Evolutionary conservation across 23 tunicate species (phyloP).

Genomic region (Phallusia fumigata): DNA sequence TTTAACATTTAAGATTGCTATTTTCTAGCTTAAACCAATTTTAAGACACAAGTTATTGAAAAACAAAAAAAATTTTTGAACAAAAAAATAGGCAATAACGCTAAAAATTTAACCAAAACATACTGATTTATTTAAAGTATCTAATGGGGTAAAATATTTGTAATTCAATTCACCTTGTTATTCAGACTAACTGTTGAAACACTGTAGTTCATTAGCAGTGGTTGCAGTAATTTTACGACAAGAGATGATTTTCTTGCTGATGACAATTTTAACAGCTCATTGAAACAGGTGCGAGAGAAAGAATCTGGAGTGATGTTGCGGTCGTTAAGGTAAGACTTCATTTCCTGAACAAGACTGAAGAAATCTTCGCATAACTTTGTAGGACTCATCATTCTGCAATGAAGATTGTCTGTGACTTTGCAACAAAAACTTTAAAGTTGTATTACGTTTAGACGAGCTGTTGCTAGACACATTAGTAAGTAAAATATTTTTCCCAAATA

Average conservation of each 20-base stretch:
- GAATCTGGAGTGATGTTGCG: slow-evolving; percentile 57
- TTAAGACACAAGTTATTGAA: too few relatives aligned
- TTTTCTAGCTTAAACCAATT: too few relatives aligned
- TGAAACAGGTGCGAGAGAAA: slow-evolving; percentile 73
- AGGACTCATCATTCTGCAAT: slow-evolving; percentile 7
- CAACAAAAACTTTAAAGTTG: too few relatives aligned
- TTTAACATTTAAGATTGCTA: too few relatives aligned
- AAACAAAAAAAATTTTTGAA: too few relatives aligned
- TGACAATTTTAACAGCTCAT: slow-evolving; percentile 62
- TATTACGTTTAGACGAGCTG: too few relatives aligned
- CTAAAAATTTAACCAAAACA: too few relatives aligned
- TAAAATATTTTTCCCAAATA: too few relatives aligned
- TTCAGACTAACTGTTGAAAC: slow-evolving; percentile 71
- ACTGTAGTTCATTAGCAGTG: slow-evolving; percentile 70
- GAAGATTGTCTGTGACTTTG: too few relatives aligned
- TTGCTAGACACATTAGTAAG: too few relatives aligned
- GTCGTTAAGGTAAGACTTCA: slow-evolving; percentile 24
- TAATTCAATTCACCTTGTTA: slow-evolving; percentile 37
- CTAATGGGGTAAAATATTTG: not conserved
- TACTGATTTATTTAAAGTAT: too few relatives aligned
- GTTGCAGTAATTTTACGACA: slow-evolving; percentile 73
- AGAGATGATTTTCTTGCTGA: slow-evolving; percentile 59
- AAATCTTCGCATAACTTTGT: slow-evolving; percentile 41
- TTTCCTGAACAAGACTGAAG: slow-evolving; percentile 32
- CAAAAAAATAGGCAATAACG: too few relatives aligned